Percentiles rank a stretch among this genome's conserved stretches.
phyloP scores from a whole-genome alignment of 2,888 invertebrate species.

The Eupsilia transversa region DNA sequence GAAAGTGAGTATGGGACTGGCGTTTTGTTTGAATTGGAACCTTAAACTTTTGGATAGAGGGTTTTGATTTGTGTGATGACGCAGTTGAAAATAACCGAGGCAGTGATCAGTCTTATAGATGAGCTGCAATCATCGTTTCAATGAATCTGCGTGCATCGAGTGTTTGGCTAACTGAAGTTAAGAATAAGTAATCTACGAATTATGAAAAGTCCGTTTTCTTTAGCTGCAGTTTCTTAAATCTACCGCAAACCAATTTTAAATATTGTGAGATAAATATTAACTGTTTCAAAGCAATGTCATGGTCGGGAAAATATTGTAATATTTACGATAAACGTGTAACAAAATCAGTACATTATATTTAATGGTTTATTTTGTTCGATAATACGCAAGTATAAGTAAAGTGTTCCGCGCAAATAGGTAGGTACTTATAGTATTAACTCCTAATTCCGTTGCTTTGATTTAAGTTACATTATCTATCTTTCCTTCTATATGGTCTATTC shows the following conservation, averaged over 20 bases:
- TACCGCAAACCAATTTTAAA: slow-evolving; percentile 14
- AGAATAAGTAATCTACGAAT: slow-evolving; percentile 5
- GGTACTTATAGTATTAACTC: neutral
- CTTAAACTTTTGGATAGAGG: neutral
- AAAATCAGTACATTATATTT: neutral
- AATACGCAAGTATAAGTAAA: neutral
- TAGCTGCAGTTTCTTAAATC: slow-evolving; percentile 24
- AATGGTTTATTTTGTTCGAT: neutral
- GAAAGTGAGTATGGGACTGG: slow-evolving; percentile 78
- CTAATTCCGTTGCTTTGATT: neutral
- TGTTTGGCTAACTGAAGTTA: neutral
- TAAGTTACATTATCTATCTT: neutral
- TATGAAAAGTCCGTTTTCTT: neutral
- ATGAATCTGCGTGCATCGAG: neutral
- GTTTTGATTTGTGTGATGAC: neutral
- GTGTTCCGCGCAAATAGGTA: neutral
- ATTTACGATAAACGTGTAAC: slow-evolving; percentile 11
- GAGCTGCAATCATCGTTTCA: neutral
- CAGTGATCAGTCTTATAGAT: neutral
- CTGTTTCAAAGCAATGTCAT: slow-evolving; percentile 30
- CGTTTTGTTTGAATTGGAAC: neutral
- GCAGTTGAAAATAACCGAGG: neutral
- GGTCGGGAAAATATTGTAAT: slow-evolving; percentile 10
- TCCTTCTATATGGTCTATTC: neutral
- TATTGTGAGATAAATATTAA: slow-evolving; percentile 26